A percentile compares a stretch with the other conserved stretches of the same genome.
phyloP scores from a whole-genome alignment of 1,140 invertebrate genomes.

The Ctenoplectra terminalis region DNA sequence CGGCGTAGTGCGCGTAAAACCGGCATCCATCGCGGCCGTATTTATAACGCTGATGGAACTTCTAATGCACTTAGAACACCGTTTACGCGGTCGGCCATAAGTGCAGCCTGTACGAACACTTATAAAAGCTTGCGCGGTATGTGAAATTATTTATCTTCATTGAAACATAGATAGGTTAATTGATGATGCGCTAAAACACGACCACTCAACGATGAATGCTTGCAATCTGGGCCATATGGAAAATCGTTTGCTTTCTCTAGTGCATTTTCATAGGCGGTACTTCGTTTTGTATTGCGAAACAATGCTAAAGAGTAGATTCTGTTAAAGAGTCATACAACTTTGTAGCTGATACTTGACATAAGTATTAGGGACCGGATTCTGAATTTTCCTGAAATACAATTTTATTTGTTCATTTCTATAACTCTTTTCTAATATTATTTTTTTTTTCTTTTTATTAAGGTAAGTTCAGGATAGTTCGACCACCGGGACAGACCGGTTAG shows the following conservation, averaged over 20 bases:
- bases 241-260: not conserved
- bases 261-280: no score
- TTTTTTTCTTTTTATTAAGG: no score
- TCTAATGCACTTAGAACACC: slow-evolving; percentile 55
- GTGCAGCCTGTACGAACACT: slow-evolving; percentile 31
- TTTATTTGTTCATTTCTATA: not conserved
- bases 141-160: slow-evolving; percentile 53
- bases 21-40: slow-evolving; percentile 19
- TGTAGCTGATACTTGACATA: no score
- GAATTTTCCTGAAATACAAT: not conserved
- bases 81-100: slow-evolving; percentile 50
- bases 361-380: no score
- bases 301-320: no score
- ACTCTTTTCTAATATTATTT: no score
- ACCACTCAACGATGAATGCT: not conserved
- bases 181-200: not conserved
- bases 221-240: no score
- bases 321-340: no score
- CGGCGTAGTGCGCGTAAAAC: not conserved
- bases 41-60: slow-evolving; percentile 61
- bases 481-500: no score
- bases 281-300: not conserved
- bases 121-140: slow-evolving; percentile 1
- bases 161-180: slow-evolving; percentile 13
- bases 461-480: no score